phyloP scores from a whole-genome alignment of 2,113 vertebrate species.

The Hemibagrus wyckioides region DNA sequence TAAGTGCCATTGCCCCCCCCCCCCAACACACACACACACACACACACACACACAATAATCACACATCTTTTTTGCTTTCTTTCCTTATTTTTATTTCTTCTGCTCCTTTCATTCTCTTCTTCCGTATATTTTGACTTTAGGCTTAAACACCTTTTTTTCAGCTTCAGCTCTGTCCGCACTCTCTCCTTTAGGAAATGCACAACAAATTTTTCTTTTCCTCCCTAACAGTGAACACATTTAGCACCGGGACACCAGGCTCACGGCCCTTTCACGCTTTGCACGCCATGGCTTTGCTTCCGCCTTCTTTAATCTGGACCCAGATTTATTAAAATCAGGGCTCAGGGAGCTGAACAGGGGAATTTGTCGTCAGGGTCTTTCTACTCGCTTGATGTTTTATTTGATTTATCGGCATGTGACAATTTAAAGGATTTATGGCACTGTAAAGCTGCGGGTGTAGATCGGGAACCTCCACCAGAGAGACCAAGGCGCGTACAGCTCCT shows the following conservation, averaged over 20 bases:
- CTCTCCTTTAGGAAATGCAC: slow-evolving; percentile 11
- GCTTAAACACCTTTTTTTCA: not conserved
- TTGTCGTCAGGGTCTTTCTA: not conserved
- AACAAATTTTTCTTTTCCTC: not conserved
- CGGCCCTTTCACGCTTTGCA: not conserved
- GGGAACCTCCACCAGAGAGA: not conserved
- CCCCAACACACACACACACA: not conserved
- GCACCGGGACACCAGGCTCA: not conserved
- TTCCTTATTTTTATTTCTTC: not conserved
- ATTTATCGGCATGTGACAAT: slow-evolving; percentile 39
- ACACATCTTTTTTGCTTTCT: not conserved
- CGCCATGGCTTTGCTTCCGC: not conserved
- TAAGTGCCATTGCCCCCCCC: too few species aligned
- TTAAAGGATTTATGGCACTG: slow-evolving; percentile 22
- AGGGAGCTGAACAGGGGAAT: not conserved
- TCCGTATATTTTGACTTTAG: too few species aligned
- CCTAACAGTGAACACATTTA: not conserved
- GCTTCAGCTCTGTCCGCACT: not conserved
- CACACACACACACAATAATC: not conserved
- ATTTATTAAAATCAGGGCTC: slow-evolving; percentile 25
- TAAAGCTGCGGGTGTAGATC: not conserved
- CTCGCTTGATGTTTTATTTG: slow-evolving; percentile 1
- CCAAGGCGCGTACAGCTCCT: not conserved
- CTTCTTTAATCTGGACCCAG: not conserved
- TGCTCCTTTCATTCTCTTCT: not conserved